Base-by-base conservation (phyloP, 2,888 invertebrate genomes). In the Sinotaia quadrata region DNA sequence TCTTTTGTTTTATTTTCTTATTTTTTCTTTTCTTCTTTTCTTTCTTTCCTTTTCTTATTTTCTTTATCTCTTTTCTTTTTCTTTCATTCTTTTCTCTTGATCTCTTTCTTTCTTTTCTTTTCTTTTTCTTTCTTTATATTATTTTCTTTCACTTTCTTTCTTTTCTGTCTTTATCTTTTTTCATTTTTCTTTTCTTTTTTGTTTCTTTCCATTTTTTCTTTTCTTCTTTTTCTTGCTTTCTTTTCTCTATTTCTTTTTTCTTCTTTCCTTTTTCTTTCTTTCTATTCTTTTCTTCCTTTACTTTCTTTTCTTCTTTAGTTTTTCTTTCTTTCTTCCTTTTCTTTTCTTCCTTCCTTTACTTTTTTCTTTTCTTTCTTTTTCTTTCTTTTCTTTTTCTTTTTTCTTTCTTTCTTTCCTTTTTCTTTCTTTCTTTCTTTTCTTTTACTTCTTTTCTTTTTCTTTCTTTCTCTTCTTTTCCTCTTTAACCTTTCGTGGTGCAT, bases 31-130 rank as follows among this genome's bases (percentile, higher is more conserved):
- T 44, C 18, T 21, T n/a, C 44, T 18, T 21, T 18, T n/a, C 18
- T 44, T 44, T 44, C 44, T 44, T 18, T n/a, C 18, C 21, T 18
- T 44, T 44, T 44, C 15, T n/a, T 2, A 1, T 52, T 7, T 2
- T 27, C 52, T 52, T 18, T 52, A 27, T 52, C 52, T 52, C 27
- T 52, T 31, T 24, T 21, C 18, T 4, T 27, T 18, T 27, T 18
- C 24, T 18, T 27, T 18, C 18, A 15, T 27, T 31, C 31, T 31
- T 52, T 31, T 52, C 52, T 52, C 52, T 52, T 31, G 27, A 27
- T 52, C 52, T 52, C 52, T 52, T 31, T 52, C 52, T 52, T 18
- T 52, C 29, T 52, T 2, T 52, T 31, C 31, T 31, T 52, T 18
- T 52, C 52, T 44, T 27, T 8, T 24, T 27, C 12, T 24, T 8